Conservation (phyloP, 2,888 invertebrate genomes). For the Imbricaverruca yamaguchii region DNA sequence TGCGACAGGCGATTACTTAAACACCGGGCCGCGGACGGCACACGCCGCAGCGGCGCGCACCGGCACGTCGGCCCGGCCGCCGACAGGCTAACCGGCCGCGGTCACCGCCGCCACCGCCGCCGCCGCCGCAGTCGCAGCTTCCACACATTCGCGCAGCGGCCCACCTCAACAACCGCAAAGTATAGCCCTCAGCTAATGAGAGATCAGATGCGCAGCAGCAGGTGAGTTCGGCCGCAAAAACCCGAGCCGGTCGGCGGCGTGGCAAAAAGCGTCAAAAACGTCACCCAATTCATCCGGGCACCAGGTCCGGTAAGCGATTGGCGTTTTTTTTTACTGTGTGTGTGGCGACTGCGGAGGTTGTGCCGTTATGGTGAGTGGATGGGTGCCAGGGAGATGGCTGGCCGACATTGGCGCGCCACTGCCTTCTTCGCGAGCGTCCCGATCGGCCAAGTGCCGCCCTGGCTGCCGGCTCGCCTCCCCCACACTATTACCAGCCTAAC, state of each 20-base stretch:
- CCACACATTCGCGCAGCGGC: neutral
- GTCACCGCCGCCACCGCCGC: neutral
- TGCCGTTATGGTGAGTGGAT: neutral
- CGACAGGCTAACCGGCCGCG: neutral
- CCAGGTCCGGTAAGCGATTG: neutral
- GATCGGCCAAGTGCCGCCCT: neutral
- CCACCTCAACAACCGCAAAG: neutral
- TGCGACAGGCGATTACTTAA: conserved; percentile 4
- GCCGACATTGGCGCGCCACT: too few relatives aligned
- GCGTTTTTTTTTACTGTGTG: neutral
- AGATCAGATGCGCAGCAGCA: neutral
- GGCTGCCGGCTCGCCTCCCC: neutral
- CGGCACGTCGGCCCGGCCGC: neutral
- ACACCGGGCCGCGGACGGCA: neutral
- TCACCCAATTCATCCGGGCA: neutral
- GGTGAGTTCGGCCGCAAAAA: neutral
- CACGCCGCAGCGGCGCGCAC: neutral
- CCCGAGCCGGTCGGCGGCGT: neutral
- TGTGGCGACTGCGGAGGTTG: too few relatives aligned
- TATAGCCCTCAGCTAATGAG: neutral
- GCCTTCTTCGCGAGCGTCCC: neutral
- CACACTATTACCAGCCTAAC: conserved; percentile 8
- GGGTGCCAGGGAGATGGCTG: too few relatives aligned
- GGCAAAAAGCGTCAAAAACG: neutral
- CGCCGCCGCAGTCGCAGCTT: neutral